Base-by-base conservation (phyloP, 2,888 invertebrate species). In the Dicycla oo region DNA sequence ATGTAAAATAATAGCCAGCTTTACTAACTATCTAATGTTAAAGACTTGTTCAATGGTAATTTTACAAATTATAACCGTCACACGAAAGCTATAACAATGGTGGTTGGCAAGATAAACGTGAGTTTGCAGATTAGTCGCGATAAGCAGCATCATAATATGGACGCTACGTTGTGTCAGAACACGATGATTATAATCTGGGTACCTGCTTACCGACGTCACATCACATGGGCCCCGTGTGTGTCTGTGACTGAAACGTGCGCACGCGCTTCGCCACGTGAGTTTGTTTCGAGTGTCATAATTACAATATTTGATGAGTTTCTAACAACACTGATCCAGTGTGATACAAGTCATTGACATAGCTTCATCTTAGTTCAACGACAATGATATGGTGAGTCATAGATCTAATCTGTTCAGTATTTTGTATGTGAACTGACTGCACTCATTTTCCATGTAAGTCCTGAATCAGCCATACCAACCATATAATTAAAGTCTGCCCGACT, bases 191-290 rank as follows among this genome's bases (percentile, higher is more conserved):
- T 49, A n/a, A 78, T 53, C 78, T 78, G 57, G 30, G 51, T 57
- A 72, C n/a, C n/a, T n/a, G n/a, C 45, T 58, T 30, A 47, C n/a
- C 30, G 43, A 47, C 61, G 26, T 43, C 49, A 61, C 26, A 61
- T 49, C 3, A 7, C 43, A 26, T 23, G 30, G 4, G 13, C n/a
- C n/a, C n/a, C n/a, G 38, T 23, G 77, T 67, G 4, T 53, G 26
- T 40, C 38, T 49, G 13, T 62, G 57, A 30, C 30, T 30, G 38
- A 18, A 61, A 62, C 51, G 30, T 79, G 73, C 51, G 57, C 75
- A 62, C 57, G 80, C 26, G 75, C 18, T 5, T 47, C 40, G 2
- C 18, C 62, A 53, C 73, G 75, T 80, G 80, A 79, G 49, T 60
- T 26, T 49, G 26, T 71, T 45, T 43, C 23, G 38, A 20, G 30